Base-by-base conservation (phyloP, 2,797 vertebrate species). In the Rhinophrynus dorsalis region DNA sequence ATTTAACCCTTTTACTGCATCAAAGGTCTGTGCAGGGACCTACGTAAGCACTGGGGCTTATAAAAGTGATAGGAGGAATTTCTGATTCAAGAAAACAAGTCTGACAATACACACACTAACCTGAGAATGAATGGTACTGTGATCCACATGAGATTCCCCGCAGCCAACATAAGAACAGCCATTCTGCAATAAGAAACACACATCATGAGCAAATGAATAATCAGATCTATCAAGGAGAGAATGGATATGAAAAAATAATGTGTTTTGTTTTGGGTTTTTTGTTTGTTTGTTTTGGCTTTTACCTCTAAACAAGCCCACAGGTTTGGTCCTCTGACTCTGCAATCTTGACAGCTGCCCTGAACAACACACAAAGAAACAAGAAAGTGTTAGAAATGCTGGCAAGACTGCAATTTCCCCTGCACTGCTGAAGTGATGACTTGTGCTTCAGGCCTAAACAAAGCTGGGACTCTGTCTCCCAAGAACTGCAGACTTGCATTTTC, bases 301-400 rank as follows among this genome's bases (percentile, higher is more conserved):
- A 97, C 97, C 91, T 99, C 95, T 68, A 99, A 86, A 79, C 97
- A 99, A 0, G 97, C 97, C 97, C 97, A 99, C 74, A 99, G 90
- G 81, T 99, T 99, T 80, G 97, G 97, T 81, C 97, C 96, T 80
- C 93, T 90, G 35, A 98, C 95, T 86, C 93, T 94, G 82, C 97
- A 99, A 82, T 98, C 96, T 83, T 95, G 94, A 78, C 97, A 99
- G 81, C 93, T 93, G 73, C 97, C 95, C 97, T 99, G 56, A 40
- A 35, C 2, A 61, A 44, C 7, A 74, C 40, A 75, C 2, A 0
- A 68, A 52, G 55, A 5, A 30, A 18, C 29, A 59, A n/a, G 3
- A 18, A 55, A 55, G 1, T 2, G 1, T 5, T 24, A 71, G 13
- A 26, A n/a, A 11, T 26, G 21, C 13, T 15, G 8, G 15, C 2